Evolutionary conservation across 2,113 vertebrate genomes (phyloP).

Genomic region (Corythornis madagascariensis): DNA sequence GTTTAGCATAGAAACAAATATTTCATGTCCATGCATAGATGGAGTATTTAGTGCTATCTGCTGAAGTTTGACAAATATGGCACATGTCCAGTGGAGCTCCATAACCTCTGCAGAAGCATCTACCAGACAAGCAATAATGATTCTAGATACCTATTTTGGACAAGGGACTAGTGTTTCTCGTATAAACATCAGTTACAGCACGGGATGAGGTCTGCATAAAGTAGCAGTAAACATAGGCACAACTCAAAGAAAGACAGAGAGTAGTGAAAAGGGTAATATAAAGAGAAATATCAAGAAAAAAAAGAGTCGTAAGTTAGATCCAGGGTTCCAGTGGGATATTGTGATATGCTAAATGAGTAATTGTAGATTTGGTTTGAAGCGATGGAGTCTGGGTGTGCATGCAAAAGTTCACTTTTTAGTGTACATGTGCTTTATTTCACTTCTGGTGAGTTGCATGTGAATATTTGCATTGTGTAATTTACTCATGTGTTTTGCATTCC

Average conservation of each 20-base stretch:
- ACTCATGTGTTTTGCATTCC: slow-evolving; percentile 60
- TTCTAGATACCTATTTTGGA: neutral
- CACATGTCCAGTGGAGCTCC: neutral
- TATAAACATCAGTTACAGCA: neutral
- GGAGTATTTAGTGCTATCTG: neutral
- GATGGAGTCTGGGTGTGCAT: neutral
- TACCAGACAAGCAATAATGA: neutral
- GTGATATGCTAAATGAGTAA: neutral
- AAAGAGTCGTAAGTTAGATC: neutral
- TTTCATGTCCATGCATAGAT: neutral
- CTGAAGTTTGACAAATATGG: neutral
- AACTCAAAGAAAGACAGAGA: neutral
- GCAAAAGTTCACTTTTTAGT: neutral
- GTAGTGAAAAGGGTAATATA: neutral
- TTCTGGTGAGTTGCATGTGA: neutral
- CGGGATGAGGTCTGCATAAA: neutral
- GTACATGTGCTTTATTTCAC: slow-evolving; percentile 17
- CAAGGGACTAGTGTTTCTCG: neutral
- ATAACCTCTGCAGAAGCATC: neutral
- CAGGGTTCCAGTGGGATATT: neutral
- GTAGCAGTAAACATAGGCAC: neutral
- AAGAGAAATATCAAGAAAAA: neutral
- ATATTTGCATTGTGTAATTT: slow-evolving; percentile 45
- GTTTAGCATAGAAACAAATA: neutral
- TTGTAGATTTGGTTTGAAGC: neutral